Conservation (phyloP, 2,888 invertebrate species). For the Ctena decussata region DNA sequence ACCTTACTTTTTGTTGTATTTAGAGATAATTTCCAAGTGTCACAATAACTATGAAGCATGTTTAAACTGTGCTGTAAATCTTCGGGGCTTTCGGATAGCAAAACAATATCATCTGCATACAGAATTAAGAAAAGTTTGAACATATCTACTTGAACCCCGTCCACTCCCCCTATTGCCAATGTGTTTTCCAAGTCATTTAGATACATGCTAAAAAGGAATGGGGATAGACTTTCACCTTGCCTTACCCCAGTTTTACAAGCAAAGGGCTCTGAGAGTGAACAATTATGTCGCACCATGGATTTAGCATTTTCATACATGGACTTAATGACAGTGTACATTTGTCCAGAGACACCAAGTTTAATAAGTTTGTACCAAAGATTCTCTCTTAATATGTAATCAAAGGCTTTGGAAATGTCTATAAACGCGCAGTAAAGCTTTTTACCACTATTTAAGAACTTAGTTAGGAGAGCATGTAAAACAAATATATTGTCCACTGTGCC, state of each 20-base stretch:
- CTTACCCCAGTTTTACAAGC: conserved; percentile 23
- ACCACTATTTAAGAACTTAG: conserved; percentile 3
- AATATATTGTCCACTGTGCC: conserved; percentile 18
- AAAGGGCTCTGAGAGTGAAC: not conserved
- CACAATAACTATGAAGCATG: no score
- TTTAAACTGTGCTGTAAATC: no score
- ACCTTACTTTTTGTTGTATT: no score
- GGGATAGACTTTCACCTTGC: conserved; percentile 43
- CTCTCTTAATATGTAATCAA: conserved; percentile 28
- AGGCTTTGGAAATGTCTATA: conserved; percentile 33
- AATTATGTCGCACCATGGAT: conserved; percentile 15
- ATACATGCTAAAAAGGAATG: conserved; percentile 38
- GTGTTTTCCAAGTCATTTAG: no score
- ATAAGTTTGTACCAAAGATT: conserved; percentile 25
- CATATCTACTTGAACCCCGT: no score
- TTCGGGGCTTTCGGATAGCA: no score
- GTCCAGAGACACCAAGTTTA: conserved; percentile 17
- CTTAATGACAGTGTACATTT: conserved; percentile 10
- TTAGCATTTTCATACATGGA: conserved; percentile 27
- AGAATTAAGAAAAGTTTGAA: no score
- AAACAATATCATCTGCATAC: no score
- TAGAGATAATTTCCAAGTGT: no score
- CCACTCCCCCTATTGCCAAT: no score
- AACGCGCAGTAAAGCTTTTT: conserved; percentile 28
- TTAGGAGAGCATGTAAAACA: conserved; percentile 23